phyloP scores from a whole-genome alignment of 1,140 invertebrate species.

The Drosophila ogumai region DNA sequence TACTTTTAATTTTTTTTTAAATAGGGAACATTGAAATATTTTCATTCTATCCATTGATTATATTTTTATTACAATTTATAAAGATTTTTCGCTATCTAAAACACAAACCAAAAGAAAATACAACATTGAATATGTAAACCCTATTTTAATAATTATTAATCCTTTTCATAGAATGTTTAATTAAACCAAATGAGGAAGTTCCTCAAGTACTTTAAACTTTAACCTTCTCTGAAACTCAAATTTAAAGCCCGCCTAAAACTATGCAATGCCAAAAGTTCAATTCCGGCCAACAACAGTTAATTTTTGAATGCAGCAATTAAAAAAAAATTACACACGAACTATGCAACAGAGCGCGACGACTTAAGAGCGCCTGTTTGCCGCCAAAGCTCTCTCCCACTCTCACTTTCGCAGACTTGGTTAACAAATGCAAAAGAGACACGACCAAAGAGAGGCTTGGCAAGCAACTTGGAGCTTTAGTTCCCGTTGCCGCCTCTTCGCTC shows the following conservation, averaged over 20 bases:
- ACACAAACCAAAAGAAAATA: too few relatives aligned
- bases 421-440: conserved; percentile 15
- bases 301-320: conserved; percentile 75
- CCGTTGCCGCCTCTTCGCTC: conserved; percentile 58
- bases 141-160: too few relatives aligned
- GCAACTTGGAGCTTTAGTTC: conserved; percentile 59
- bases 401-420: conserved; percentile 44
- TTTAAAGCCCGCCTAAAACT: conserved; percentile 61
- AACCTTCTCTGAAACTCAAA: neutral
- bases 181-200: neutral
- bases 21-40: too few relatives aligned
- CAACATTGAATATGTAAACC: neutral
- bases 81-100: neutral
- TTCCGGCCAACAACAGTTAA: conserved; percentile 46
- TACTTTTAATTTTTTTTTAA: too few relatives aligned
- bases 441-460: conserved; percentile 3
- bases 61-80: too few relatives aligned
- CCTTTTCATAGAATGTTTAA: too few relatives aligned
- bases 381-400: conserved; percentile 55
- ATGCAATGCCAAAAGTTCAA: conserved; percentile 46
- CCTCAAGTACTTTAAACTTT: neutral
- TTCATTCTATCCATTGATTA: too few relatives aligned
- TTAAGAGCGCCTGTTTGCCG: conserved; percentile 1
- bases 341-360: conserved; percentile 45
- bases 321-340: conserved; percentile 53